phyloP scores from a whole-genome alignment of 2,888 invertebrate genomes.

The Campoletis raptor region DNA sequence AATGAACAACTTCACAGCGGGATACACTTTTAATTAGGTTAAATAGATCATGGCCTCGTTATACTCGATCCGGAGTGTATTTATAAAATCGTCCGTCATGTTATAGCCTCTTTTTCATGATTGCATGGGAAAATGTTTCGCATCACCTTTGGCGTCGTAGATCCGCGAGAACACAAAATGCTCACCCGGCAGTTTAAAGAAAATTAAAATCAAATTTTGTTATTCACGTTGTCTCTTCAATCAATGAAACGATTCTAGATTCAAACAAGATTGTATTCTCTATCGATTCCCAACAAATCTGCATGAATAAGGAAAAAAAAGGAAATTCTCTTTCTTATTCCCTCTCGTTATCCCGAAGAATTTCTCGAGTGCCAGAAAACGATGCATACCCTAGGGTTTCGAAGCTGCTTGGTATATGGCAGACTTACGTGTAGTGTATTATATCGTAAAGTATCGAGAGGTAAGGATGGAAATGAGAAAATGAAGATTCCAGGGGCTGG shows the following conservation, averaged over 20 bases:
- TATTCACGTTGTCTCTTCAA: background rate
- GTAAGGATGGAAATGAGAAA: conserved; percentile 49
- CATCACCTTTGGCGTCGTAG: background rate
- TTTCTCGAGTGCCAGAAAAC: conserved; percentile 49
- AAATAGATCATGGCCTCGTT: conserved; percentile 63
- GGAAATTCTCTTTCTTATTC: background rate
- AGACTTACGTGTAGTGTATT: conserved; percentile 36
- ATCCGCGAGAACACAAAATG: conserved; percentile 1
- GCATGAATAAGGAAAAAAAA: background rate
- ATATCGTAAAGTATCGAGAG: conserved; percentile 58
- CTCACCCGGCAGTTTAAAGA: background rate
- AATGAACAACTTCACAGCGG: conserved; percentile 58
- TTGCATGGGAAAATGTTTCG: background rate
- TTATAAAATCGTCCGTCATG: background rate
- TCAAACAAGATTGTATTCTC: background rate
- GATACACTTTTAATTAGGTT: conserved; percentile 67
- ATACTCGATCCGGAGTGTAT: conserved; percentile 25
- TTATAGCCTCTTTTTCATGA: background rate
- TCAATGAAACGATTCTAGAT: background rate
- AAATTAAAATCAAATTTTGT: background rate
- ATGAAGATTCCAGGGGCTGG: conserved; percentile 51
- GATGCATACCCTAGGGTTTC: conserved; percentile 11
- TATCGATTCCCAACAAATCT: background rate
- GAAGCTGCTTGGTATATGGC: background rate
- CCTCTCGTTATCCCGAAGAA: conserved; percentile 33